Conservation (phyloP, 2,888 invertebrate species). For the Nomada flava region DNA sequence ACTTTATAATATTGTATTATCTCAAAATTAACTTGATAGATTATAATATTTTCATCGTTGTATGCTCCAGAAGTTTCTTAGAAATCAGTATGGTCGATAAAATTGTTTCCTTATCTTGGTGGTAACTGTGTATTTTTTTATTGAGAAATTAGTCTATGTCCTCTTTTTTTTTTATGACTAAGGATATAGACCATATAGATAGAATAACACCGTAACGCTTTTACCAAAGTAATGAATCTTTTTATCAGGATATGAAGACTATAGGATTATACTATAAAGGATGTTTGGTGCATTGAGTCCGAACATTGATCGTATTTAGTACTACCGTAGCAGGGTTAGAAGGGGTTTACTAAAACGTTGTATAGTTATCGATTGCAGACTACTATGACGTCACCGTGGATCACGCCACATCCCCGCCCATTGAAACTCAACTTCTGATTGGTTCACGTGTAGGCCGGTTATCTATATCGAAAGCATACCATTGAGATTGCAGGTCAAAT, state of each 20-base stretch:
- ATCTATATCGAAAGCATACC: constrained; percentile 64
- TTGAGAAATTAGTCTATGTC: too few relatives aligned
- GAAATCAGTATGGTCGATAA: constrained; percentile 28
- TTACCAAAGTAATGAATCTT: background rate
- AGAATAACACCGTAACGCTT: background rate
- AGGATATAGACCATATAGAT: background rate
- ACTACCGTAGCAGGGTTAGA: constrained; percentile 47
- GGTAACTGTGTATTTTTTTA: constrained; percentile 11
- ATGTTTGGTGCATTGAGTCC: constrained; percentile 33
- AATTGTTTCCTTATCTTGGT: constrained; percentile 10
- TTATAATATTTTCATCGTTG: too few relatives aligned
- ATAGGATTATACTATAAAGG: constrained; percentile 17
- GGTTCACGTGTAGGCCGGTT: constrained; percentile 77
- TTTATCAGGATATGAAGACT: background rate
- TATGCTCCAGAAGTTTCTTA: background rate
- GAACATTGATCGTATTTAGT: constrained; percentile 53
- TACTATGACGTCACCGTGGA: constrained; percentile 81
- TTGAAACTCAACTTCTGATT: constrained; percentile 73
- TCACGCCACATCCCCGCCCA: constrained; percentile 84
- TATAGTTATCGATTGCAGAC: constrained; percentile 69
- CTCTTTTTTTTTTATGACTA: background rate
- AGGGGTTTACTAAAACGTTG: constrained; percentile 53
- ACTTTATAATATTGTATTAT: background rate
- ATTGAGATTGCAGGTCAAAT: constrained; percentile 52
- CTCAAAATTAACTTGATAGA: background rate